Conservation (phyloP, 2,888 invertebrate genomes). For the Balanococcus diminutus region DNA sequence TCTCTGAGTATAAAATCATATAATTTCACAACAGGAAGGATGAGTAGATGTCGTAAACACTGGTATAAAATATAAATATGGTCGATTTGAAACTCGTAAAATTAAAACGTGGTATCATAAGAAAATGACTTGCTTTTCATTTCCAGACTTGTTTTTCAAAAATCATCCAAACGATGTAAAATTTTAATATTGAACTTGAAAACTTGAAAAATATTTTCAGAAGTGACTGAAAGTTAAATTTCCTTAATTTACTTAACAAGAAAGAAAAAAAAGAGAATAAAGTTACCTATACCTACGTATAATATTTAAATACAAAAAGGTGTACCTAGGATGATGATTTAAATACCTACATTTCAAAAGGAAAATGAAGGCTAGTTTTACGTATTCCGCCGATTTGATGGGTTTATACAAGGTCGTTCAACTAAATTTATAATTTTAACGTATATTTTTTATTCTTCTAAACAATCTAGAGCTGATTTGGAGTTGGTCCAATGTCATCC, state of each 20-base stretch:
- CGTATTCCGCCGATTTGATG: neutral
- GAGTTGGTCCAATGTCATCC: conserved; percentile 17
- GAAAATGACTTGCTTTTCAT: neutral
- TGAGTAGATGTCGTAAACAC: neutral
- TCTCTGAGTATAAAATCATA: neutral
- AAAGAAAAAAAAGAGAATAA: too few relatives aligned
- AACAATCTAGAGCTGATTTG: neutral
- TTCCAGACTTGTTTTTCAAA: neutral
- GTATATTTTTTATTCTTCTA: neutral
- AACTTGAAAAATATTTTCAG: neutral
- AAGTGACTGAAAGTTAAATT: neutral
- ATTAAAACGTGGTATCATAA: neutral
- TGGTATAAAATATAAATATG: neutral
- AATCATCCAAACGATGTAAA: neutral
- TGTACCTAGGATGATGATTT: too few relatives aligned
- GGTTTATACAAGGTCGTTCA: conserved; percentile 5
- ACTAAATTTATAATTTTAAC: conserved; percentile 31
- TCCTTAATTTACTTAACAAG: too few relatives aligned
- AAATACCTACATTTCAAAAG: neutral
- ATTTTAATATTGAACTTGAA: too few relatives aligned
- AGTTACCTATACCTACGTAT: too few relatives aligned
- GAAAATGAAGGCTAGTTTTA: neutral
- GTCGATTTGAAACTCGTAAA: neutral
- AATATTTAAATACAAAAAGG: too few relatives aligned
- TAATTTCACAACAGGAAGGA: neutral